These are phyloP conservation scores for Petrocephalus sullivani DNA, from an alignment of 2,797 vertebrate species.

Conservation along the genomic window DNA sequence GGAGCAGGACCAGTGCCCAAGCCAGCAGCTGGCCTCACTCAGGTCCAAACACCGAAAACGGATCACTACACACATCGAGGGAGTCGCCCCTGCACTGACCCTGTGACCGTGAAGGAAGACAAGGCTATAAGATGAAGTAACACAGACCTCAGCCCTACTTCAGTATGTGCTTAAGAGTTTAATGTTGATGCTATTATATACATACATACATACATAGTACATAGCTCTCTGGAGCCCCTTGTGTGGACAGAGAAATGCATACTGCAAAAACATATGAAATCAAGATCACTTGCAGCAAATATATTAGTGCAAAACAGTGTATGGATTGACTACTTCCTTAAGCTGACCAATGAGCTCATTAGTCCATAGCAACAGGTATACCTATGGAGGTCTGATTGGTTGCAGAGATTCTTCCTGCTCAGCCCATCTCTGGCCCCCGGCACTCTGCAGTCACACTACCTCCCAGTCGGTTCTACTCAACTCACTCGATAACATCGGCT, in stretches of 20 bases:
- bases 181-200: not conserved
- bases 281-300: not conserved
- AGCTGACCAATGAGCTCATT: not conserved
- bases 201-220: not conserved
- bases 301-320: not conserved
- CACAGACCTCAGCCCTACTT: not conserved
- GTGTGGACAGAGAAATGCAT: not conserved
- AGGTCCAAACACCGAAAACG: not conserved
- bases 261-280: not conserved
- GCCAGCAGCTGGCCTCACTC: not conserved
- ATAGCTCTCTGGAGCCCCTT: not conserved
- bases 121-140: not conserved
- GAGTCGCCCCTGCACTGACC: not conserved
- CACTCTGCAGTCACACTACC: not conserved
- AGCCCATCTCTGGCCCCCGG: not conserved
- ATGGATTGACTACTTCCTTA: not conserved
- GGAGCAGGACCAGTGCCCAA: not conserved
- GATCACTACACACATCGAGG: not conserved
- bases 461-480: not conserved
- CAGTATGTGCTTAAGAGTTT: not conserved
- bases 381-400: not conserved
- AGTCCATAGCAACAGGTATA: not conserved
- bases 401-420: not conserved
- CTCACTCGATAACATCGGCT: not conserved
- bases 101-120: not conserved